Base-by-base conservation (phyloP, 2,888 invertebrate genomes). In the Watsonalla cultraria region DNA sequence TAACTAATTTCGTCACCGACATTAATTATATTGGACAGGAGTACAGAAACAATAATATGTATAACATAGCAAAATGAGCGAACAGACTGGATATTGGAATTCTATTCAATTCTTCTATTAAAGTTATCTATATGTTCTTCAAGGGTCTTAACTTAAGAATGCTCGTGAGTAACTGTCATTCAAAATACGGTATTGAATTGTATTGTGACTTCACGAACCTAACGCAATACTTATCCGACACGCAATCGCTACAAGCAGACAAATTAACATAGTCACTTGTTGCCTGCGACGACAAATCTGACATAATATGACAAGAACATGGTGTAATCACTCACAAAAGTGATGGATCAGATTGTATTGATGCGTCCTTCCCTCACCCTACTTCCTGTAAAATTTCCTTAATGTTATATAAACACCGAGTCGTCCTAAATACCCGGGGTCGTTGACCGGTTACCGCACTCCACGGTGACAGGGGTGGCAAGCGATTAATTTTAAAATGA, bases 401-500 rank as follows among this genome's bases (percentile, higher is more conserved):
- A 76, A 74, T 75, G 76, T 77, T 80, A 77, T 80, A 77, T 82
- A 83, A 82, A 83, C 80, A 81, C 72, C 70, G 76, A 75, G 62
- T 72, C 78, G 85, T 80, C 82, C 88, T 80, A 86, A 86, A 90
- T 86, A 81, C 72, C 66, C 73, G 81, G 74, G 89, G 82, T 88
- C 86, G 65, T 64, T 69, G 88, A 85, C 86, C 89, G 74, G 66
- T 70, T 74, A 71, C 74, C 70, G 70, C 70, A 70, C 68, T 72
- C 72, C 70, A 68, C 71, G 76, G 65, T 83, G 84, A 86, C 85
- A 86, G 80, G 88, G 89, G 88, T 82, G 80, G 80, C 69, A 68
- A 65, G 61, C 79, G 77, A 84, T 88, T 88, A 83, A 86, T 85
- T 86, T 84, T 83, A 82, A 88, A 88, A 85, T 80, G 80, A 77